Conservation (phyloP, 2,113 vertebrate genomes). For the Lagopus muta region DNA sequence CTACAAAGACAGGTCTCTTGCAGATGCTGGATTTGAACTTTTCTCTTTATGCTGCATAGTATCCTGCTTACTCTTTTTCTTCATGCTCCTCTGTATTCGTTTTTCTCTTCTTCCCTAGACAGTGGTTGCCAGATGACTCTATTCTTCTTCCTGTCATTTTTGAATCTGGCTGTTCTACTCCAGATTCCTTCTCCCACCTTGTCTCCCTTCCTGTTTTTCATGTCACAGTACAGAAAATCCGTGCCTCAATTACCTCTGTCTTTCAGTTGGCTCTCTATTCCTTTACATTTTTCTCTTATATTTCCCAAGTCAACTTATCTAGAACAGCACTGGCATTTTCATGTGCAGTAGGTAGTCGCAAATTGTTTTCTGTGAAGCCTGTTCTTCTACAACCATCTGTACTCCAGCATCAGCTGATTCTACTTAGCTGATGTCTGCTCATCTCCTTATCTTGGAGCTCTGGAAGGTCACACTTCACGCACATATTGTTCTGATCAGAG, state of each 20-base stretch:
- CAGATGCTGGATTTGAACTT: not conserved
- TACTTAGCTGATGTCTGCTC: not conserved
- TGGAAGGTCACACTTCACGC: not conserved
- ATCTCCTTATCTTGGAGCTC: not conserved
- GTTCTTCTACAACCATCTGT: not conserved
- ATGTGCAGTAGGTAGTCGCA: not conserved
- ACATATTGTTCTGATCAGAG: not conserved
- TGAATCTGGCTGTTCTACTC: not conserved
- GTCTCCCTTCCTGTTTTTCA: not conserved
- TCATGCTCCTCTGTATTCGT: not conserved
- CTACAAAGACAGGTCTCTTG: not conserved
- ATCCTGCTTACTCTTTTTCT: not conserved
- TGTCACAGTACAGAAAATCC: not conserved
- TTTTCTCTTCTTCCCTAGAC: not conserved
- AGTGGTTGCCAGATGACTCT: not conserved
- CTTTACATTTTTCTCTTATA: not conserved
- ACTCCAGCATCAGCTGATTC: not conserved
- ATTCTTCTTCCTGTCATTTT: not conserved
- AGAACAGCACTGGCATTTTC: not conserved
- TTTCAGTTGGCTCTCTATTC: not conserved
- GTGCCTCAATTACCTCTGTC: not conserved
- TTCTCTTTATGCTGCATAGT: not conserved
- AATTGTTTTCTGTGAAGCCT: not conserved
- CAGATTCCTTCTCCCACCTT: not conserved
- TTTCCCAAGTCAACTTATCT: not conserved